Evolutionary conservation across 2,797 vertebrate genomes (phyloP).

Genomic region (Gymnodraco acuticeps): DNA sequence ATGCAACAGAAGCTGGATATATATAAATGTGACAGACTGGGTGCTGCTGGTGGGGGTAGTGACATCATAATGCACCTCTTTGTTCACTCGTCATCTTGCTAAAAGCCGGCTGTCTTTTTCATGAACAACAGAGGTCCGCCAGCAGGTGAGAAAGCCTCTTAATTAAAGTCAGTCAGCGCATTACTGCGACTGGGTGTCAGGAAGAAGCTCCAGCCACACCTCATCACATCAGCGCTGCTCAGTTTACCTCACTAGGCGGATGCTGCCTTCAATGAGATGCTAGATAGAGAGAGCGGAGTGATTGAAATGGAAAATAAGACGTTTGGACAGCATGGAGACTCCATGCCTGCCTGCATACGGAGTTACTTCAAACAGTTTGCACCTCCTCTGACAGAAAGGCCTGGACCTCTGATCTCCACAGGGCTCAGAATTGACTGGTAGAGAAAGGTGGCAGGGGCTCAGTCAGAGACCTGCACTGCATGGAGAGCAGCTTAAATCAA

Average conservation of each 20-base stretch:
- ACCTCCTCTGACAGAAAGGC: conserved; percentile 27
- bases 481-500: conserved; percentile 11
- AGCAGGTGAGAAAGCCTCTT: conserved; percentile 51
- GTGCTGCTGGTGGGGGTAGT: neutral
- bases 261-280: conserved; percentile 32
- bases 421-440: conserved; percentile 31
- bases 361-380: conserved; percentile 46
- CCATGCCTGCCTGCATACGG: conserved; percentile 1
- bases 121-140: conserved; percentile 22
- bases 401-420: conserved; percentile 55
- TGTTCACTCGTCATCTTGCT: conserved; percentile 52
- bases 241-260: conserved; percentile 45
- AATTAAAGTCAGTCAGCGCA: conserved; percentile 59
- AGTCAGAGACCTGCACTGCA: conserved; percentile 29
- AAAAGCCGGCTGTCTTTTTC: conserved; percentile 43
- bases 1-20: conserved; percentile 26
- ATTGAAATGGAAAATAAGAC: conserved; percentile 26
- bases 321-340: conserved; percentile 18
- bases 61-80: conserved; percentile 39
- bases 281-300: conserved; percentile 53
- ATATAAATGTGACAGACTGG: conserved; percentile 26
- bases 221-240: conserved; percentile 61
- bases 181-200: conserved; percentile 30
- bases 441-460: conserved; percentile 32
- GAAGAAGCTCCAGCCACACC: conserved; percentile 45